These are phyloP conservation scores for Perizoma affinitatum DNA, from an alignment of 2,888 invertebrate genomes.

Conservation along the genomic window DNA sequence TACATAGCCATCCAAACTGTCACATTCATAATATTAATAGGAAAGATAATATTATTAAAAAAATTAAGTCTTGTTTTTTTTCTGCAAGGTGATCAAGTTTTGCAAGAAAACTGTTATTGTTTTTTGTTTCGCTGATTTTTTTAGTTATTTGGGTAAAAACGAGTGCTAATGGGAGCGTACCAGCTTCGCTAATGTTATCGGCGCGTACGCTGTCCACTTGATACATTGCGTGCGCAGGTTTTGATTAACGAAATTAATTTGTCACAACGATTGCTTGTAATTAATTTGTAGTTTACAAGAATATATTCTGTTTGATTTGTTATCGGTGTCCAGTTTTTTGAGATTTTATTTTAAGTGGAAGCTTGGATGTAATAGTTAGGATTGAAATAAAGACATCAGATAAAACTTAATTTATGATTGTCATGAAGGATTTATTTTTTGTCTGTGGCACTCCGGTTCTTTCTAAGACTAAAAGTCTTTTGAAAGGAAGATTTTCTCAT, in stretches of 20 bases:
- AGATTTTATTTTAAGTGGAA: constrained; percentile 17
- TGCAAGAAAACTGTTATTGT: no score
- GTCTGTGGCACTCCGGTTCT: no score
- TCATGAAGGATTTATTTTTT: no score
- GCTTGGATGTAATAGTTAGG: constrained; percentile 11
- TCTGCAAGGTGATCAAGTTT: no score
- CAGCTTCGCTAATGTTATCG: constrained; percentile 67
- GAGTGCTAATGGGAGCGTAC: constrained; percentile 9
- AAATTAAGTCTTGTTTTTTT: no score
- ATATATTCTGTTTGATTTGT: constrained; percentile 41
- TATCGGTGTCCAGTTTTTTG: constrained; percentile 17
- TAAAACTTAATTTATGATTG: constrained; percentile 6
- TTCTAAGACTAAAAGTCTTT: no score
- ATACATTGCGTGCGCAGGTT: constrained; percentile 72
- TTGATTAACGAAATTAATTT: constrained; percentile 82
- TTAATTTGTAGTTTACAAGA: constrained; percentile 61
- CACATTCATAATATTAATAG: no score
- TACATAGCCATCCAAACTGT: no score
- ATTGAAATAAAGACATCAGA: constrained; percentile 25
- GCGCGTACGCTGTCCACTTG: constrained; percentile 68
- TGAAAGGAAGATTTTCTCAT: no score
- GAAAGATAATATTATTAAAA: no score
- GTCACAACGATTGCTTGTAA: constrained; percentile 63
- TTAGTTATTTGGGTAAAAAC: background rate
- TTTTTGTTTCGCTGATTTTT: no score